Base-by-base conservation (phyloP, 2,888 invertebrate species). In the Parthenolecanium corni region DNA sequence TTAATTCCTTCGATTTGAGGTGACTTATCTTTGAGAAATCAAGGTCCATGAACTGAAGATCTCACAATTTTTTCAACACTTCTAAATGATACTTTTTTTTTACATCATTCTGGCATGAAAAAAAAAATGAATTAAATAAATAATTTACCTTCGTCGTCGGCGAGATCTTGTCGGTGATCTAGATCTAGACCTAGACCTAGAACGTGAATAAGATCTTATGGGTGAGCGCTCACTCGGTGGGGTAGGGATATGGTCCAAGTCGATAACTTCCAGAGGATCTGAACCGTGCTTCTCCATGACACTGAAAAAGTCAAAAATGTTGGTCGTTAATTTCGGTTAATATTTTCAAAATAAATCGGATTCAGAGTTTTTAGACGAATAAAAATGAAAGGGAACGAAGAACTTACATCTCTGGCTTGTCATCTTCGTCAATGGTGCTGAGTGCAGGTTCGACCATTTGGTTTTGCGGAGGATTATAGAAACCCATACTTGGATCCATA, bases 131-230 rank as follows among this genome's bases (percentile, higher is more conserved):
- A 31, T 31, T 4, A 31, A 31, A 31, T 9, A 9, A 5, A 52
- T 20, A 12, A 20, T 20, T 3, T 38, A 47, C 53, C 63, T 63
- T 5, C 66, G 65, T 44, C 65, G 52, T 54, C 67, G 66, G 52
- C 67, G 66, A 64, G 69, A 64, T 53, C 70, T 65, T 18, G 77
- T 76, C 46, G 79, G 72, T 4, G 74, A 73, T 36, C 73, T 67
- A 40, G 75, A 73, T 36, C 76, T 71, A n/a, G 77, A 72, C 25
- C 75, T 69, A 31, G 76, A 66, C 64, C 75, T 70, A 67, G 71
- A 70, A 64, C 73, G 67, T 49, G 70, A 67, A 62, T 73, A 68
- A 23, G 72, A 69, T 51, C 68, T 47, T 31, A 66, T 56, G 14
- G 64, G 44, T 1, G 63, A 64, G 11, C 58, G 63, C 36, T 42